These are phyloP conservation scores for Stigmatopora nigra DNA, from an alignment of 2,113 vertebrate species.

Conservation along the genomic window DNA sequence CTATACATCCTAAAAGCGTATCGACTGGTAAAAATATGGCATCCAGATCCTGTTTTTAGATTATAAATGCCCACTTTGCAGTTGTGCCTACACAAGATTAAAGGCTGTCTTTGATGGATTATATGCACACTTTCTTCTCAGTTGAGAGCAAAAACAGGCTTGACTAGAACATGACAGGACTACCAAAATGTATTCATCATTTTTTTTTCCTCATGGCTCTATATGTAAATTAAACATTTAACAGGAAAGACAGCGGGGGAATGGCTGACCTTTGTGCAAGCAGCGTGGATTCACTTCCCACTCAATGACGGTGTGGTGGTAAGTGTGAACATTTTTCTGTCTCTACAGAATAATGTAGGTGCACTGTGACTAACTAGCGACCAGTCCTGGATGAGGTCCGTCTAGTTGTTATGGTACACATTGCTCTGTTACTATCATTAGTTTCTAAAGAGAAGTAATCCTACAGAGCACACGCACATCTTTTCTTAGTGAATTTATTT, in stretches of 20 bases:
- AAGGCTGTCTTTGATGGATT: neutral
- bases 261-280: neutral
- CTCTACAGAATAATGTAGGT: neutral
- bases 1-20: neutral
- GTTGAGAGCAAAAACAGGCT: conserved; percentile 10
- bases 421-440: too few species aligned
- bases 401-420: neutral
- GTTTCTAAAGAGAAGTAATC: too few species aligned
- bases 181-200: neutral
- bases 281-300: neutral
- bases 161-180: neutral
- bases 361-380: neutral
- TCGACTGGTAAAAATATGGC: neutral
- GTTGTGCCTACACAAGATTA: conserved; percentile 2
- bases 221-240: neutral
- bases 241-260: neutral
- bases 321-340: neutral
- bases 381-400: neutral
- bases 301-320: neutral
- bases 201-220: neutral
- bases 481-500: too few species aligned
- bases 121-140: neutral
- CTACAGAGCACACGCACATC: too few species aligned
- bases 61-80: neutral
- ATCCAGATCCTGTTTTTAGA: neutral